Base-by-base conservation (phyloP, 2,113 vertebrate genomes). In the Hylia prasina region DNA sequence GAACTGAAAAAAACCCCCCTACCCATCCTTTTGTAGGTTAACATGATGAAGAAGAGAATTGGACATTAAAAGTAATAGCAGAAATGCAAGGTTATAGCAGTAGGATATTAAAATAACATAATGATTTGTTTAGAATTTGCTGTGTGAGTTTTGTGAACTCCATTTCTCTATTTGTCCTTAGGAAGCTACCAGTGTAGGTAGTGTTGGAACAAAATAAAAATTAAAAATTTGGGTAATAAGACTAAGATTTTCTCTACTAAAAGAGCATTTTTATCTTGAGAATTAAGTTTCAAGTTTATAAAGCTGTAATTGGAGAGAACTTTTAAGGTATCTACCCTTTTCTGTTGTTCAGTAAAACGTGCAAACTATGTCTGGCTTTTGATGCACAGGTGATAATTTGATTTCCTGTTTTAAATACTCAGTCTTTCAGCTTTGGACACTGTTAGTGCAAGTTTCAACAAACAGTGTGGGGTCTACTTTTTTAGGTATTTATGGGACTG, bases 351-450 rank as follows among this genome's bases (percentile, higher is more conserved):
- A 71, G 14, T 70, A 65, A 87, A 87, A 39, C 25, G 7, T 71
- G 24, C 13, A 47, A 30, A 33, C 11, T 6, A 7, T 1, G 1
- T 30, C 47, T 87, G 40, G 13, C n/a, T 87, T 91, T 51, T 57
- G 42, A 25, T 73, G 25, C 16, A 31, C 0, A 0, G 13, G 4
- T 3, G 1, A 15, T 66, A 3, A 15, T 84, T 78, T 8, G 9
- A 40, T 82, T 71, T 68, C 7, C 14, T 45, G 2, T 71, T 89
- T 61, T 31, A 86, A 54, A 66, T 12, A 10, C 7, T 45, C 2
- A 1, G 6, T 77, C 8, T 15, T 83, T 75, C 23, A 45, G 30
- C 23, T 91, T 61, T 69, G 48, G 50, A 33, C 14, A 13, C 22
- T 65, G 31, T 53, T 60, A 20, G 10, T 68, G 23, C 39, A 33